Base-by-base conservation (phyloP, 2,113 vertebrate species). In the Platanista minor region DNA sequence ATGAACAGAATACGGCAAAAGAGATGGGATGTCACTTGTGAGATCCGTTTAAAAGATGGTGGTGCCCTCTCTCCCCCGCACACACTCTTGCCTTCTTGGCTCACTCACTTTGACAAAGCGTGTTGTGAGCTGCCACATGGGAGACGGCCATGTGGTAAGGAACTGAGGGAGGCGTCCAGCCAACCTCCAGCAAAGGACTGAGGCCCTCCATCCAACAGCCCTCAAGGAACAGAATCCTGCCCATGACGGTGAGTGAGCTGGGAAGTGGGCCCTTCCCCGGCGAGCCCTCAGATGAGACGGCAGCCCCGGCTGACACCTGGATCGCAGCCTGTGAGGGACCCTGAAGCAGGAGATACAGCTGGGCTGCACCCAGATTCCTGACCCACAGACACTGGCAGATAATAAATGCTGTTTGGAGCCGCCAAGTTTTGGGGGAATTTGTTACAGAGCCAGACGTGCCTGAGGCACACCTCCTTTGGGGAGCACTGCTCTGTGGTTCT, bases 71-170 rank as follows among this genome's bases (percentile, higher is more conserved):
- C 39, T 82, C 10, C 27, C 33, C 0, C 2, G 8, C 29, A 5
- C 41, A 3, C 0, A 0, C 57, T 17, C n/a, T 2, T 13, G 6
- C 29, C 71, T 71, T 62, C 67, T 8, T 14, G n/a, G 57, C 41
- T 15, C 1, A 33, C 87, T 41, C 31, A 15, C 21, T 54, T n/a
- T 27, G 2, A 6, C 4, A 18, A 57, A n/a, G 29, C 23, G 0
- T 0, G 1, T 1, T 4, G 23, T 18, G 69, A 49, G 67, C 41
- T 2, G 29, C 25, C 49, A 52, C 2, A 0, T 14, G 72, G 81
- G 67, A 77, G 41, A 41, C 13, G 78, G 82, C 64, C 71, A 46
- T 0, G 1, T 15, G 72, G 57, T 10, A 27, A 17, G 43, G 41
- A 80, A 54, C 2, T 2, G 27, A 39, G 52, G 10, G 14, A 15